Conservation (phyloP, 2,113 vertebrate genomes). For the Lophius piscatorius region DNA sequence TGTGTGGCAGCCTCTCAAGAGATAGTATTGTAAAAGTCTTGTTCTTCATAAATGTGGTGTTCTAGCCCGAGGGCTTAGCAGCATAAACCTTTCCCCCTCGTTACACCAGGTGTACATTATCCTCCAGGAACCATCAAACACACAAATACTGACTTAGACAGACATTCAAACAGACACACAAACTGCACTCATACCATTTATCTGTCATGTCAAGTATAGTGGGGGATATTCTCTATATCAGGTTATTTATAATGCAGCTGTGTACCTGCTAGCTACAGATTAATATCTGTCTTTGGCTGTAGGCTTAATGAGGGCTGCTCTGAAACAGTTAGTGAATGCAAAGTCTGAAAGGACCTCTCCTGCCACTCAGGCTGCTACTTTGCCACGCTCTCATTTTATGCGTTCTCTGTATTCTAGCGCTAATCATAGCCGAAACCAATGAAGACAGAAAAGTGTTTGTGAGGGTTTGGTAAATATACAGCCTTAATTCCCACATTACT, state of each 20-base stretch:
- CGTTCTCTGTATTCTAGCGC: not conserved
- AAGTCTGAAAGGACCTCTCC: constrained; percentile 15
- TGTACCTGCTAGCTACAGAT: constrained; percentile 37
- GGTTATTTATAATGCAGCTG: constrained; percentile 62
- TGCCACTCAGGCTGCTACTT: constrained; percentile 5
- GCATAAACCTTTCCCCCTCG: constrained; percentile 71
- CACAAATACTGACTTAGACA: constrained; percentile 41
- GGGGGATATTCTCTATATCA: constrained; percentile 57
- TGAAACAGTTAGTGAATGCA: constrained; percentile 31
- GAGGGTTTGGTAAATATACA: too few species aligned
- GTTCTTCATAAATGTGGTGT: constrained; percentile 75
- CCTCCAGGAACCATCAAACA: constrained; percentile 62
- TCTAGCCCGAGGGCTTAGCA: constrained; percentile 65
- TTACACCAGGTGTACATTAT: constrained; percentile 72
- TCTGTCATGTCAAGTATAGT: constrained; percentile 59
- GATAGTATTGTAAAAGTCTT: constrained; percentile 69
- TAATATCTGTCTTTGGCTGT: constrained; percentile 24
- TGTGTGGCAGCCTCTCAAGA: constrained; percentile 57
- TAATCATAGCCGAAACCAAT: not conserved
- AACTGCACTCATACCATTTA: constrained; percentile 52
- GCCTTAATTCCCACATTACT: too few species aligned
- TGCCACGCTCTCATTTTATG: not conserved
- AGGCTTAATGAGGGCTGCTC: constrained; percentile 16
- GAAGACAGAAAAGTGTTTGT: too few species aligned
- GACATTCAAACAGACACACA: constrained; percentile 39